phyloP scores from a whole-genome alignment of 1,140 invertebrate species.

The Akabosia matsudoensis region DNA sequence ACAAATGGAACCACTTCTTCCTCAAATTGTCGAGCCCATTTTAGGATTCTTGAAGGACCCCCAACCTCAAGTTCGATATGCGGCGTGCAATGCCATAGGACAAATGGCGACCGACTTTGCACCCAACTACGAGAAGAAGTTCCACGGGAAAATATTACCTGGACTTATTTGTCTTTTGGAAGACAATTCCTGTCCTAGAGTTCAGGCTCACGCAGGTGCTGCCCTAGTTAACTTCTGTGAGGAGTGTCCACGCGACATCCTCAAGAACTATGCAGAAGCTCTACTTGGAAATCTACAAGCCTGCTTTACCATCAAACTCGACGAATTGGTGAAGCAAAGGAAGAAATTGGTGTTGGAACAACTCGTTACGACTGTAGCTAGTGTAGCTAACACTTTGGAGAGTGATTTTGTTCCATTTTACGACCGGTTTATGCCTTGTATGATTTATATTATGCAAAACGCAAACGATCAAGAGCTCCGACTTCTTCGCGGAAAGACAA shows the following conservation, averaged over 20 bases:
- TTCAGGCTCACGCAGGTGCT: conserved; percentile 88
- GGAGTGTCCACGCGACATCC: conserved; percentile 92
- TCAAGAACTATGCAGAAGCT: conserved; percentile 82
- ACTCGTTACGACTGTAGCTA: conserved; percentile 96
- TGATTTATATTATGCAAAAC: conserved; percentile 97
- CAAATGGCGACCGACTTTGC: conserved; percentile 99
- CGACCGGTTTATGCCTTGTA: conserved; percentile 61
- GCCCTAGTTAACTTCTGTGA: conserved; percentile 99
- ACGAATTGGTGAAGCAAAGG: conserved; percentile 67
- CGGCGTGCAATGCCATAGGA: conserved; percentile 97
- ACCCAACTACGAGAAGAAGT: conserved; percentile 94
- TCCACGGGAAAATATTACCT: conserved; percentile 89
- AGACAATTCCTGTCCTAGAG: conserved; percentile 85
- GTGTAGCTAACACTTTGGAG: conserved; percentile 97
- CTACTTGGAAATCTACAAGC: conserved; percentile 89
- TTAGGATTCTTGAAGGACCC: conserved; percentile 83
- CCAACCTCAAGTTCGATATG: conserved; percentile 91
- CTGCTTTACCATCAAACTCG: conserved; percentile 88
- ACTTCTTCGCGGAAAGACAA: conserved; percentile 88
- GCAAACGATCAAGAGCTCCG: conserved; percentile 82
- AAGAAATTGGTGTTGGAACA: conserved; percentile 93
- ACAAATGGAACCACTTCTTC: conserved; percentile 92
- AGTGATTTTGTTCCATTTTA: conserved; percentile 84
- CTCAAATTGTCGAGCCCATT: conserved; percentile 84
- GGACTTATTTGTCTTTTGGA: conserved; percentile 85